These are phyloP conservation scores for Rhynchopsitta pachyrhyncha DNA, from an alignment of 2,113 vertebrate genomes.

Conservation along the genomic window DNA sequence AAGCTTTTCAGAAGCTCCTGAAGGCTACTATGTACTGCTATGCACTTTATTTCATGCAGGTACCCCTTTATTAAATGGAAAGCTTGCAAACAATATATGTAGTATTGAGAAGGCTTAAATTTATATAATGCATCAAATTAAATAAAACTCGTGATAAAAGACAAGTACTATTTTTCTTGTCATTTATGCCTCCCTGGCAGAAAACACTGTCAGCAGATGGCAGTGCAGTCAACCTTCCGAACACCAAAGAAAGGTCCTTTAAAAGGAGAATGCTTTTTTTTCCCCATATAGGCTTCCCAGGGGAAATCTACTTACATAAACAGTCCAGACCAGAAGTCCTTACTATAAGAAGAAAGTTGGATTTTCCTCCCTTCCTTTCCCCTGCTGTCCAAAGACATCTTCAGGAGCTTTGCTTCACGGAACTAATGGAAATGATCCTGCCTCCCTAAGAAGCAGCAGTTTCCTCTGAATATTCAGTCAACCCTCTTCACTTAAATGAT, in stretches of 20 bases:
- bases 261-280: neutral
- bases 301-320: neutral
- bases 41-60: neutral
- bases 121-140: neutral
- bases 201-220: slow-evolving; percentile 39
- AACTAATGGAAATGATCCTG: neutral
- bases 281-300: neutral
- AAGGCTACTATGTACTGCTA: neutral
- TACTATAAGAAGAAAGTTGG: neutral
- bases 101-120: neutral
- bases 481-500: neutral
- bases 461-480: neutral
- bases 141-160: neutral
- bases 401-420: neutral
- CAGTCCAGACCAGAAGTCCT: neutral
- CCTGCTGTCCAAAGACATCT: neutral
- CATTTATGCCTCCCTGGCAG: neutral
- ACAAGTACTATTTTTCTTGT: neutral
- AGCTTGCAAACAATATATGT: neutral
- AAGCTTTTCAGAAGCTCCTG: neutral
- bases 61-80: neutral
- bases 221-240: slow-evolving; percentile 8
- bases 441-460: neutral
- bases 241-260: neutral
- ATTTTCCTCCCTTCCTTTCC: neutral